Percentiles rank a stretch among this genome's conserved stretches.
phyloP scores from a whole-genome alignment of 2,113 vertebrate species.

The Corythoichthys haematopterus region DNA sequence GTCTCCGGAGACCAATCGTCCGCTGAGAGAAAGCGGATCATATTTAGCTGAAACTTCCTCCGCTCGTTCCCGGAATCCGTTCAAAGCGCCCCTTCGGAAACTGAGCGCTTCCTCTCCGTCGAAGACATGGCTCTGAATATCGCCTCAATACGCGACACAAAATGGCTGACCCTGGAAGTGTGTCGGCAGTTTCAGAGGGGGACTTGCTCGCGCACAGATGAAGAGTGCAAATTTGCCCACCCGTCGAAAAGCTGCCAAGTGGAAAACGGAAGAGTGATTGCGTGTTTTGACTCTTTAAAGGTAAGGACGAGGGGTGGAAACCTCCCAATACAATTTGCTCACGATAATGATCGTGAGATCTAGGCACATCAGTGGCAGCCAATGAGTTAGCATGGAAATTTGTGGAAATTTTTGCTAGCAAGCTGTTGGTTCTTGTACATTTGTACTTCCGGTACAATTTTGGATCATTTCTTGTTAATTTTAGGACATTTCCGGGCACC shows the following conservation, averaged over 20 bases:
- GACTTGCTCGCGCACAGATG: slow-evolving; percentile 95
- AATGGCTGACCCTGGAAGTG: slow-evolving; percentile 98
- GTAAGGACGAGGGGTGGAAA: slow-evolving; percentile 70
- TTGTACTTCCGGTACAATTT: no score
- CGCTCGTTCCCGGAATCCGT: slow-evolving; percentile 32
- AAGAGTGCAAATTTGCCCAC: slow-evolving; percentile 99
- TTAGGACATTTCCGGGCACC: no score
- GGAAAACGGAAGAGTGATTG: slow-evolving; percentile 97
- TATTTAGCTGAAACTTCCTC: slow-evolving; percentile 36
- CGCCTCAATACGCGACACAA: slow-evolving; percentile 93
- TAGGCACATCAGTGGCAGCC: no score
- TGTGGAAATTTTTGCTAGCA: no score
- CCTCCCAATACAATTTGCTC: no score
- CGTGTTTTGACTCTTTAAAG: slow-evolving; percentile 99
- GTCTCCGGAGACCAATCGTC: slow-evolving; percentile 36
- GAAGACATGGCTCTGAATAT: slow-evolving; percentile 93
- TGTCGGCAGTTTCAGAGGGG: slow-evolving; percentile 98
- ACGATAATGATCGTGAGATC: no score
- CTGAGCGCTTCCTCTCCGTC: slow-evolving; percentile 35
- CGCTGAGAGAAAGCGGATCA: slow-evolving; percentile 32
- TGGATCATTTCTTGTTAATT: no score
- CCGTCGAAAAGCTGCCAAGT: slow-evolving; percentile 99
- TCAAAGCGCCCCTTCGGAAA: slow-evolving; percentile 16
- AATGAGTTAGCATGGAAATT: no score
- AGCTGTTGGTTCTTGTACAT: no score